A percentile compares a stretch with the other conserved stretches of the same genome.
phyloP scores from a whole-genome alignment of 2,797 vertebrate genomes.

The Lagodon rhomboides region DNA sequence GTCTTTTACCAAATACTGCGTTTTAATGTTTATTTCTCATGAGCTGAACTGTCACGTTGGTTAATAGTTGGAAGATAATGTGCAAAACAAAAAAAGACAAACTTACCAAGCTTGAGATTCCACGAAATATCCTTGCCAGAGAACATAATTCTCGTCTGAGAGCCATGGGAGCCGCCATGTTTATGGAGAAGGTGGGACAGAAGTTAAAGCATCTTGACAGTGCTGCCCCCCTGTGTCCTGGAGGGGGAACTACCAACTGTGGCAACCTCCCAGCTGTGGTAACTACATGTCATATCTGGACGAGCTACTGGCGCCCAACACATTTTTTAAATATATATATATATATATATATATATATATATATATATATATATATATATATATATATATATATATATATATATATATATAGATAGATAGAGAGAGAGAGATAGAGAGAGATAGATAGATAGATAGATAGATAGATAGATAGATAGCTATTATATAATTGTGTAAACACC shows the following conservation, averaged over 20 bases:
- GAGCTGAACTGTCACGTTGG: neutral
- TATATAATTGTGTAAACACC: too few species aligned
- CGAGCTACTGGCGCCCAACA: neutral
- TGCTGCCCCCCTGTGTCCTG: constrained; percentile 60
- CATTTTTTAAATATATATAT: neutral
- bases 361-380: too few species aligned
- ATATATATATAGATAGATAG: too few species aligned
- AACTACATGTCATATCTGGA: neutral
- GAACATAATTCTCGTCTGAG: constrained; percentile 54
- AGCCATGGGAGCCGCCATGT: constrained; percentile 80
- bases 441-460: too few species aligned
- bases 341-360: too few species aligned
- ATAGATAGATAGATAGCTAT: too few species aligned
- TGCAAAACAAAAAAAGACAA: neutral
- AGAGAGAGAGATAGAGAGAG: too few species aligned
- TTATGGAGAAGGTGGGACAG: constrained; percentile 22
- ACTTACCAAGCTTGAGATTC: constrained; percentile 71
- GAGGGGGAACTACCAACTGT: constrained; percentile 29
- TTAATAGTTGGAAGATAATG: neutral
- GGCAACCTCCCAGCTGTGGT: neutral
- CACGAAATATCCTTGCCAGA: constrained; percentile 68
- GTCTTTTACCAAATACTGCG: neutral
- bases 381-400: too few species aligned
- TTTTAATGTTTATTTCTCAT: neutral
- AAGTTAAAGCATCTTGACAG: rapidly evolving